phyloP scores from a whole-genome alignment of 1,140 invertebrate genomes.

The Caenorhabditis latens region DNA sequence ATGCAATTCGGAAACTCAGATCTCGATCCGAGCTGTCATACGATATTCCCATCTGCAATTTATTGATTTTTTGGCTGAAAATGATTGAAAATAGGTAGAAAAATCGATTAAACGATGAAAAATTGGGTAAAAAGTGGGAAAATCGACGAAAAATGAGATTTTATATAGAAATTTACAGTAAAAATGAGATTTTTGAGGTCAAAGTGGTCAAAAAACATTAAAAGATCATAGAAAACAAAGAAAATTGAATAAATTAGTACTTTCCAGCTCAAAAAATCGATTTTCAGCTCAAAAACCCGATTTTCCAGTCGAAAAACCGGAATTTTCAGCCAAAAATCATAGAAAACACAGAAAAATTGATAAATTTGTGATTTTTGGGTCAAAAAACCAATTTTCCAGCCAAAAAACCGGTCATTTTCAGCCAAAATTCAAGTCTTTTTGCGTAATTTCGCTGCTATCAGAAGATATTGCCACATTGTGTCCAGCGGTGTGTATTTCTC shows the following conservation, averaged over 20 bases:
- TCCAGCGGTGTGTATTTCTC: slow-evolving; percentile 16
- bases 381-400: no score
- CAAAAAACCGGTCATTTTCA: no score
- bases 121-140: background rate
- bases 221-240: background rate
- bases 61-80: background rate
- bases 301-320: no score
- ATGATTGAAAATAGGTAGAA: background rate
- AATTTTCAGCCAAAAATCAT: background rate
- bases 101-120: background rate
- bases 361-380: no score
- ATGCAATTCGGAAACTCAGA: slow-evolving; percentile 42
- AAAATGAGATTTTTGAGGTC: background rate
- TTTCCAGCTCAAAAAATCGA: no score
- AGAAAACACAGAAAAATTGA: background rate
- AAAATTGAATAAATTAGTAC: background rate
- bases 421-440: slow-evolving; percentile 4
- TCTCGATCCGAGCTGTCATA: slow-evolving; percentile 29
- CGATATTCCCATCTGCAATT: background rate
- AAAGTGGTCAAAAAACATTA: background rate
- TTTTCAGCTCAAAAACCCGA: no score
- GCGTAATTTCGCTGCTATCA: background rate
- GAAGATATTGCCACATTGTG: slow-evolving; percentile 43
- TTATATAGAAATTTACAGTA: background rate
- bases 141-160: background rate